Percentiles rank a stretch among this genome's conserved stretches.
These are phyloP conservation scores for Hippocampus abdominalis DNA, from an alignment of 2,113 vertebrate species.

Conservation along the genomic window DNA sequence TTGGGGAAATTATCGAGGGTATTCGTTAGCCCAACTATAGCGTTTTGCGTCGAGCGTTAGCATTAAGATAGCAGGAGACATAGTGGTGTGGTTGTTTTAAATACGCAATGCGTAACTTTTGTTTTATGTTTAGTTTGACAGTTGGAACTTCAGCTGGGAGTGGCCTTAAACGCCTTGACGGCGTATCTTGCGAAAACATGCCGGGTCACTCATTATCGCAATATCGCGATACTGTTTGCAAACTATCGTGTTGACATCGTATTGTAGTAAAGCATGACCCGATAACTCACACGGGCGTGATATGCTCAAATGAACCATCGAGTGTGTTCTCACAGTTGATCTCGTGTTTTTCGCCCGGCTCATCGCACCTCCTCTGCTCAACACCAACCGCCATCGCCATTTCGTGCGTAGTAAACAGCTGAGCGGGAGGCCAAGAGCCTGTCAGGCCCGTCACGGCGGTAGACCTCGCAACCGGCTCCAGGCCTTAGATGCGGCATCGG, in stretches of 20 bases:
- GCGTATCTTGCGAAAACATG: too few species aligned
- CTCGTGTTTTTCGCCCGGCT: slow-evolving; percentile 32
- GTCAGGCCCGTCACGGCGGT: slow-evolving; percentile 1
- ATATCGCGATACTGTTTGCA: background rate
- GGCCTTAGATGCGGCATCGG: background rate
- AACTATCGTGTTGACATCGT: background rate
- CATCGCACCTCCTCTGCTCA: slow-evolving; percentile 23
- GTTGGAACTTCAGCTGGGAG: too few species aligned
- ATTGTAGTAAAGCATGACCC: slow-evolving; percentile 1
- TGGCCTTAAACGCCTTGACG: too few species aligned
- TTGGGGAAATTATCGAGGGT: too few species aligned
- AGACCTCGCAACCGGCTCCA: background rate
- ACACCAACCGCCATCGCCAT: slow-evolving; percentile 31
- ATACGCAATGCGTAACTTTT: too few species aligned
- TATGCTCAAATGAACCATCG: slow-evolving; percentile 29
- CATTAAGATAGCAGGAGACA: too few species aligned
- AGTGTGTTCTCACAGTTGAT: slow-evolving; percentile 48
- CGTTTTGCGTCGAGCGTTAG: too few species aligned
- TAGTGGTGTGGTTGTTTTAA: too few species aligned
- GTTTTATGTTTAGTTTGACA: too few species aligned
- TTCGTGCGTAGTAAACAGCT: slow-evolving; percentile 21
- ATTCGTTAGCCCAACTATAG: too few species aligned
- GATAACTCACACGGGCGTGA: slow-evolving; percentile 28
- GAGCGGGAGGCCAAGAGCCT: slow-evolving; percentile 35
- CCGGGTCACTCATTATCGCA: background rate